These are phyloP conservation scores for Psilopsiagon aymara DNA, from an alignment of 2,113 vertebrate genomes.

Conservation along the genomic window DNA sequence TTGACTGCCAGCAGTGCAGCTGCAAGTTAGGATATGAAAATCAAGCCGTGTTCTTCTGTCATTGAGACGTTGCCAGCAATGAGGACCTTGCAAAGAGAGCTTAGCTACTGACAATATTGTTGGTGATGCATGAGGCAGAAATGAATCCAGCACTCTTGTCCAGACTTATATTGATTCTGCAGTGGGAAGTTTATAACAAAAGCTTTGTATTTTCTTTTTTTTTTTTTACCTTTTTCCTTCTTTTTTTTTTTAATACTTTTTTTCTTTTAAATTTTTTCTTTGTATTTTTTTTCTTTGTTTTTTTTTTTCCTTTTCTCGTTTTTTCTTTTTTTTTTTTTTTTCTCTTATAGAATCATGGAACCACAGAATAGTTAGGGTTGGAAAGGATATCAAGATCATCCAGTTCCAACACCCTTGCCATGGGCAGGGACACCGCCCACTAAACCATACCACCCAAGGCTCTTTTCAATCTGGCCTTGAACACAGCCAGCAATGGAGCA, in stretches of 20 bases:
- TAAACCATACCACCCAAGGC: too few relatives aligned
- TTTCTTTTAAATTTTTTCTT: not conserved
- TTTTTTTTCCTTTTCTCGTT: not conserved
- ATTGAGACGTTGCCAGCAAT: not conserved
- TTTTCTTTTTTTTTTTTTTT: not conserved
- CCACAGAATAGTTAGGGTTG: too few relatives aligned
- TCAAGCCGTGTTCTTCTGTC: constrained; percentile 20
- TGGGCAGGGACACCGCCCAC: too few relatives aligned
- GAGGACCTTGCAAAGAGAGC: not conserved
- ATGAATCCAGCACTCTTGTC: not conserved
- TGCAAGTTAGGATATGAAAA: constrained; percentile 43
- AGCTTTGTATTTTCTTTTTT: accelerated
- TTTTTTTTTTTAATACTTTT: not conserved
- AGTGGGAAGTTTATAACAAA: not conserved
- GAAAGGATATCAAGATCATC: too few relatives aligned
- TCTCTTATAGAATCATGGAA: too few relatives aligned
- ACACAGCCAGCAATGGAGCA: too few relatives aligned
- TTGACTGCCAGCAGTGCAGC: not conserved
- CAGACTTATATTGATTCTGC: not conserved
- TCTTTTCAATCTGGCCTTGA: too few relatives aligned
- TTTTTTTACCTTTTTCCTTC: not conserved
- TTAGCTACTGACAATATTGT: not conserved
- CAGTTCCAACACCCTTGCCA: too few relatives aligned
- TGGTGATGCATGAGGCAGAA: not conserved
- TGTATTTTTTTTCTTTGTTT: too few relatives aligned